phyloP scores from a whole-genome alignment of 92 coral and sea anemone species.

The Galaxea fascicularis region DNA sequence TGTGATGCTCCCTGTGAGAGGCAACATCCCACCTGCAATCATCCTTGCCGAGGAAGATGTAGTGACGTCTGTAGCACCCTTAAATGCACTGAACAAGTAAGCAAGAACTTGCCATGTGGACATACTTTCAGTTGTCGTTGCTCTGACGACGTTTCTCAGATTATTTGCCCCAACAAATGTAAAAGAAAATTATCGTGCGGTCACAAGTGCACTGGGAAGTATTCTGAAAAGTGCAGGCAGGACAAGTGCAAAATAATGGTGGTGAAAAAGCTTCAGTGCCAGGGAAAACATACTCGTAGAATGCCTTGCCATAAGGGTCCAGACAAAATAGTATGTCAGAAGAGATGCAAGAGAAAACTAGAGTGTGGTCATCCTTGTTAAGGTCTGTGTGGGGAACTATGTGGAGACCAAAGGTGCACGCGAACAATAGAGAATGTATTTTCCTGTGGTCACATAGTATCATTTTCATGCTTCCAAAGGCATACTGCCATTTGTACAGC shows the following conservation, averaged over 20 bases:
- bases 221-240: slow-evolving; percentile 30
- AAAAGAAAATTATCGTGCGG: slow-evolving; percentile 59
- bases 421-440: slow-evolving; percentile 29
- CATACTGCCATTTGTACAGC: slow-evolving; percentile 30
- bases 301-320: slow-evolving; percentile 42
- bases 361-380: slow-evolving; percentile 77
- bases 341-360: slow-evolving; percentile 55
- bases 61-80: slow-evolving; percentile 54
- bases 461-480: slow-evolving; percentile 47
- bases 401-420: slow-evolving; percentile 46
- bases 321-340: slow-evolving; percentile 23
- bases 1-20: slow-evolving; percentile 60
- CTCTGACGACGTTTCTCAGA: slow-evolving; percentile 7
- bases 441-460: slow-evolving; percentile 67
- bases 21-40: slow-evolving; percentile 65
- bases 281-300: slow-evolving; percentile 40
- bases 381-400: slow-evolving; percentile 68
- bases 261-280: slow-evolving; percentile 42
- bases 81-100: slow-evolving; percentile 26
- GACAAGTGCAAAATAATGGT: slow-evolving; percentile 9
- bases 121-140: slow-evolving; percentile 65
- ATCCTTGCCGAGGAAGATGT: slow-evolving; percentile 72
- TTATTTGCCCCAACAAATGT: neutral
- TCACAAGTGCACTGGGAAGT: slow-evolving; percentile 68
- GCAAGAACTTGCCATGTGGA: slow-evolving; percentile 43